phyloP scores from a whole-genome alignment of 2,797 vertebrate species.

The Vireo griseus region DNA sequence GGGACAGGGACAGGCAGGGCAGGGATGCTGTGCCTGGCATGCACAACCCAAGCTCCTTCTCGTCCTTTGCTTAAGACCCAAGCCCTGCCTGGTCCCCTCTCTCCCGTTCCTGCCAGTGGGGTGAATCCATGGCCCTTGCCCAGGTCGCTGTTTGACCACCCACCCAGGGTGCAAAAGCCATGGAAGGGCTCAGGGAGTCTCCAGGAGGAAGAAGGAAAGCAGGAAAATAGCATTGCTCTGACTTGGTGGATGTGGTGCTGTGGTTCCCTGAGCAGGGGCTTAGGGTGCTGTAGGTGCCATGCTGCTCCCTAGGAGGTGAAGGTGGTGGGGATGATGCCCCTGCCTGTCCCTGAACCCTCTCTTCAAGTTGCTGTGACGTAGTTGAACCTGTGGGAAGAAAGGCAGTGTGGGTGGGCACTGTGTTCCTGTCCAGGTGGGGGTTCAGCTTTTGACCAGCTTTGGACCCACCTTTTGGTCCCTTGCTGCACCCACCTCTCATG shows the following conservation, averaged over 20 bases:
- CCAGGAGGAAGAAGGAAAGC: not conserved
- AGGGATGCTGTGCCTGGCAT: fast-evolving
- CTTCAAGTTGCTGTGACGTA: no score
- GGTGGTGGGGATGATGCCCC: not conserved
- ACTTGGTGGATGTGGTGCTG: fast-evolving
- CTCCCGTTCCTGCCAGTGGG: not conserved
- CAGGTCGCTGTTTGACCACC: not conserved
- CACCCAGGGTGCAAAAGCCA: fast-evolving
- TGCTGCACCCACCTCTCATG: fast-evolving
- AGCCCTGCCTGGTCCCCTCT: not conserved
- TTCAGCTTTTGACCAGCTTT: not conserved
- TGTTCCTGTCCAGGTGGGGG: not conserved
- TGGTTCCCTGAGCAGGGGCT: not conserved
- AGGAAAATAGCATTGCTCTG: not conserved
- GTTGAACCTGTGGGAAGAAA: not conserved
- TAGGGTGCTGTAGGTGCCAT: not conserved
- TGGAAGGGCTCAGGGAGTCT: not conserved
- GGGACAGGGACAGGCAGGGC: not conserved
- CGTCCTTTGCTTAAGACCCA: not conserved
- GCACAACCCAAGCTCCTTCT: not conserved
- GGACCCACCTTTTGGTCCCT: not conserved
- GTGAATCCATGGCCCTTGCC: not conserved
- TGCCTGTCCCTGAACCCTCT: not conserved
- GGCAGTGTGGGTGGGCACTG: not conserved
- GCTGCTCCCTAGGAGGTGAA: not conserved